A percentile compares a stretch with the other conserved stretches of the same genome.
These are phyloP conservation scores for Microchirus variegatus DNA, from an alignment of 2,797 vertebrate genomes.

Conservation along the genomic window DNA sequence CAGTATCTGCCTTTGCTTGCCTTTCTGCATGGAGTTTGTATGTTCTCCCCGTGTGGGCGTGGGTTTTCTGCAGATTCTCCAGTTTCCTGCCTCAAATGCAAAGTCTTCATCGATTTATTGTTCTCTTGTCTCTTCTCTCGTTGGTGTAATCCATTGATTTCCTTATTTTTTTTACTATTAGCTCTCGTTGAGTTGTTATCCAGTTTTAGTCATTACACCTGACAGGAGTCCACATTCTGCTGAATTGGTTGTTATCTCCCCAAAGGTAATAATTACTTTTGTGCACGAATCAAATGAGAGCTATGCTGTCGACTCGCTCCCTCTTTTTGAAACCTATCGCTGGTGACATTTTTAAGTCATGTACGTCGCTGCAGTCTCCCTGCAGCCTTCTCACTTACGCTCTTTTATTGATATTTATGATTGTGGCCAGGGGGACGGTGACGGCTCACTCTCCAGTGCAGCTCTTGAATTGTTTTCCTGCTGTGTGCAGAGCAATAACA, in stretches of 20 bases:
- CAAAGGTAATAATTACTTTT: conserved; percentile 54
- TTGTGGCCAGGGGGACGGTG: conserved; percentile 57
- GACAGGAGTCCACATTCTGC: conserved; percentile 30
- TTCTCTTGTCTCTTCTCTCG: not conserved
- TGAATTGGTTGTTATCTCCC: conserved; percentile 36
- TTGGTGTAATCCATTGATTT: not conserved
- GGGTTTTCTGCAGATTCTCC: no score
- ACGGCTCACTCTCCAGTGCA: conserved; percentile 74
- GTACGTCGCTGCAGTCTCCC: conserved; percentile 56
- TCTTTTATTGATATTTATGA: conserved; percentile 80
- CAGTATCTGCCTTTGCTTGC: no score
- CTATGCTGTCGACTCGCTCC: conserved; percentile 27
- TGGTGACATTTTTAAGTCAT: conserved; percentile 75
- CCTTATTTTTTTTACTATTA: not conserved
- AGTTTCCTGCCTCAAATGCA: no score
- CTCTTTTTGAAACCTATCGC: conserved; percentile 56
- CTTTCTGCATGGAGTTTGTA: conserved; percentile 9
- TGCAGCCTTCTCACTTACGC: conserved; percentile 64
- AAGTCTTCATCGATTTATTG: no score
- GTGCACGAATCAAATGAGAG: conserved; percentile 52
- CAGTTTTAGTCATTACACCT: conserved; percentile 27
- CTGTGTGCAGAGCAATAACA: conserved; percentile 71
- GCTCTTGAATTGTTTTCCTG: conserved; percentile 70
- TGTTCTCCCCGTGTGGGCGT: not conserved
- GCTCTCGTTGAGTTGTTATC: conserved; percentile 40